Base-by-base conservation (phyloP, 2,888 invertebrate species). In the Willowsia nigromaculata region DNA sequence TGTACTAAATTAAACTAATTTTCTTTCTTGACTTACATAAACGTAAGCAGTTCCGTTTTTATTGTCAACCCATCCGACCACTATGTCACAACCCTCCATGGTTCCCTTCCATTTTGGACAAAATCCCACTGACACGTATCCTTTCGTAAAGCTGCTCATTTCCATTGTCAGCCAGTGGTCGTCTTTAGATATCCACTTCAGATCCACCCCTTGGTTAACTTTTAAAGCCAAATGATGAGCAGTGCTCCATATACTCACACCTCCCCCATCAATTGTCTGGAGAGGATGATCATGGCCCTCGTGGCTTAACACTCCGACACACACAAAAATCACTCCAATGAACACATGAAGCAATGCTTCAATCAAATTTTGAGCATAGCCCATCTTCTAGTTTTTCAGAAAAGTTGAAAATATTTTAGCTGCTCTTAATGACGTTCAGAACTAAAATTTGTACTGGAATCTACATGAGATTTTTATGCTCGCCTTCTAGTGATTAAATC, bases 81-180 rank as follows among this genome's bases (percentile, higher is more conserved):
- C 91, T 85, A 92, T 91, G 65, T 92, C 92, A 85, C 92, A 92
- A 13, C 85, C 90, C 80, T 91, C 86, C 92, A 92, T 92, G 3
- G 90, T 88, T 0, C 91, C 91, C n/a, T 83, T 56, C 91, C 91
- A 92, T 6, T 78, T 68, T 25, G 89, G 40, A 85, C 92, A 92
- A 82, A 92, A 92, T n/a, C 92, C 92, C 22, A 92, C 88, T 1
- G 91, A 53, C 1, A 92, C 91, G 30, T 91, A 92, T 1, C 92
- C 92, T 3, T 25, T 87, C 0, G 91, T 91, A 22, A 81, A 90
- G 11, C 89, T 71, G 30, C 88, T 88, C 92, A 92, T 91, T 83
- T 92, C 90, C 91, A 92, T 91, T 6, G 83, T 85, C 7, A 92
- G 53, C 65, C 56, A 87, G 13, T 84, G 62, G 15, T 83, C 53